Evolutionary conservation across 2,113 vertebrate genomes (phyloP).

Genomic region (Colossoma macropomum): DNA sequence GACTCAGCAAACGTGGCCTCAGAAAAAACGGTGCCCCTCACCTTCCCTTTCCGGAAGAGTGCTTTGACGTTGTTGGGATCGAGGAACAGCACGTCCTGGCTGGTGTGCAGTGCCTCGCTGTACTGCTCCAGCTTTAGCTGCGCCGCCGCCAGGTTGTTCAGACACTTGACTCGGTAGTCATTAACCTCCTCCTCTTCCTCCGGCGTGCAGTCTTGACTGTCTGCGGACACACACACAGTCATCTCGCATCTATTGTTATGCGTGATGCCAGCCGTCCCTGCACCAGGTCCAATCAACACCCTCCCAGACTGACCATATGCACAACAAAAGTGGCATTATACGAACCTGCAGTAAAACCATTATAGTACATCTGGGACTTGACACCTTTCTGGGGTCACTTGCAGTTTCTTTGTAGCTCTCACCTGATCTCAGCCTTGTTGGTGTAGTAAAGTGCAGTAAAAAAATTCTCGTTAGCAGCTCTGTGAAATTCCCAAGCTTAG

Average conservation of each 20-base stretch:
- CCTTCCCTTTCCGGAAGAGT: conserved; percentile 83
- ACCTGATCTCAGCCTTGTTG: neutral
- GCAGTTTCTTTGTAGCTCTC: neutral
- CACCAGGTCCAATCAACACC: neutral
- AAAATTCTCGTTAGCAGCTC: conserved; percentile 2
- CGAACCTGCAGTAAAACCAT: too few relatives aligned
- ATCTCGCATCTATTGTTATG: neutral
- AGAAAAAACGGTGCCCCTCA: conserved; percentile 47
- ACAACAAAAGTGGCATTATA: neutral
- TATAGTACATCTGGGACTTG: too few relatives aligned
- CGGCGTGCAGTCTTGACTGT: conserved; percentile 43
- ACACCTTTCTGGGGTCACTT: neutral
- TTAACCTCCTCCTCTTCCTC: conserved; percentile 79
- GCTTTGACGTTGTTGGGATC: conserved; percentile 82
- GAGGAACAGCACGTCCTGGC: conserved; percentile 76
- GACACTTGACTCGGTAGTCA: conserved; percentile 84
- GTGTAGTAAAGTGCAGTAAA: neutral
- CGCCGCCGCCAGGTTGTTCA: conserved; percentile 84
- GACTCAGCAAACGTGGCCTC: neutral
- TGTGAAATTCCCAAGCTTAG: neutral
- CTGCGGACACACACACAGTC: conserved; percentile 57
- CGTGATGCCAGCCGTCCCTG: neutral
- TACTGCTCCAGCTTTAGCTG: conserved; percentile 80
- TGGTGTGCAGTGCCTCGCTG: conserved; percentile 77
- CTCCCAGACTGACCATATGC: neutral